Evolutionary conservation across 2,888 invertebrate species (phyloP).

Genomic region (Macaria liturata): DNA sequence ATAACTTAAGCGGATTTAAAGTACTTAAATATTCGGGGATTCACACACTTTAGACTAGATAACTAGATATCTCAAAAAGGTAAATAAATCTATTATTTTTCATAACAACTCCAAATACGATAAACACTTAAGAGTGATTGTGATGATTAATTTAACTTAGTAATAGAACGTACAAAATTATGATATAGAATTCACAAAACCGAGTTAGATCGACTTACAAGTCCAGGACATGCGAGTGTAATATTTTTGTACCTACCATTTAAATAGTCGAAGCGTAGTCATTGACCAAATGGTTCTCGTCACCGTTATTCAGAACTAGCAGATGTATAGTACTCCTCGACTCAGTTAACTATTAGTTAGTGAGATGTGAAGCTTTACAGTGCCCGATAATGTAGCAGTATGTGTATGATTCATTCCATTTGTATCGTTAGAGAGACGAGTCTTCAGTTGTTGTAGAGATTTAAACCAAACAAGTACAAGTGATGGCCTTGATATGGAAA

Average conservation of each 20-base stretch:
- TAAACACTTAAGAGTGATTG: slow-evolving; percentile 61
- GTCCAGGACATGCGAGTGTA: slow-evolving; percentile 50
- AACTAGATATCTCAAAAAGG: slow-evolving; percentile 35
- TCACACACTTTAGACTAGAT: slow-evolving; percentile 45
- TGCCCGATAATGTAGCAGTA: slow-evolving; percentile 55
- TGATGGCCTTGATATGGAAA: slow-evolving; percentile 71
- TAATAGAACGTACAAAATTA: slow-evolving; percentile 78
- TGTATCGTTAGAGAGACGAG: slow-evolving; percentile 48
- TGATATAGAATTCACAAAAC: slow-evolving; percentile 65
- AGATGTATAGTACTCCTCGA: slow-evolving; percentile 40
- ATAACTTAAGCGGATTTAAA: slow-evolving; percentile 38
- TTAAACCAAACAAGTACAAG: slow-evolving; percentile 73
- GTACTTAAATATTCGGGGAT: slow-evolving; percentile 49
- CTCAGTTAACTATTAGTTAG: slow-evolving; percentile 54
- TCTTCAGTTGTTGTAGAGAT: slow-evolving; percentile 50
- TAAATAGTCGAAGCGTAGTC: slow-evolving; percentile 65
- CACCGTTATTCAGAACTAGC: slow-evolving; percentile 39
- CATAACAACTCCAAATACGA: slow-evolving; percentile 32
- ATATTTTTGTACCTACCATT: slow-evolving; percentile 80
- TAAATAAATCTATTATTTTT: slow-evolving; percentile 32
- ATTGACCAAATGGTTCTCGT: slow-evolving; percentile 63
- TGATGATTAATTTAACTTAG: slow-evolving; percentile 68
- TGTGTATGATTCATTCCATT: slow-evolving; percentile 64
- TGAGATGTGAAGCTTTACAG: slow-evolving; percentile 64
- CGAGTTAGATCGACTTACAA: slow-evolving; percentile 48